phyloP scores from a whole-genome alignment of 2,888 invertebrate genomes.

The Pomacea canaliculata region DNA sequence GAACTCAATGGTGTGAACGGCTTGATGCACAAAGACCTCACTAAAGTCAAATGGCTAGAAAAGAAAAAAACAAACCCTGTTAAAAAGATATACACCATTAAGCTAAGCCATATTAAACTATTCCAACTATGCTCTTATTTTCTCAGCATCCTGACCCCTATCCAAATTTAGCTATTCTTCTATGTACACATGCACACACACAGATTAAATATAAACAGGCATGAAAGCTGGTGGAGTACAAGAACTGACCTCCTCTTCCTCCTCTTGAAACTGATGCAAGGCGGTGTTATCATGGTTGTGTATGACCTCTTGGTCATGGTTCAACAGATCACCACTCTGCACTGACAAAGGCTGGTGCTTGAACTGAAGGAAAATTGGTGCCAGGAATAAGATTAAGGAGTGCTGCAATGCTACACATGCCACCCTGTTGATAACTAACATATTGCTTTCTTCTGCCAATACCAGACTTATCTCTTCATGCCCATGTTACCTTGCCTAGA shows the following conservation, averaged over 20 bases:
- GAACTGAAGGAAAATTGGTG: constrained; percentile 36
- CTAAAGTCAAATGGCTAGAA: constrained; percentile 79
- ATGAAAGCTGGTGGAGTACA: too few species aligned
- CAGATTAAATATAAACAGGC: too few species aligned
- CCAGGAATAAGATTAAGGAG: not conserved
- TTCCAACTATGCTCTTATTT: not conserved
- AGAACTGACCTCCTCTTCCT: constrained; percentile 38
- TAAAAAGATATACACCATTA: not conserved
- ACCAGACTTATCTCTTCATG: too few species aligned
- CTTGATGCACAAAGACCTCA: constrained; percentile 92
- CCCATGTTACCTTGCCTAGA: not conserved
- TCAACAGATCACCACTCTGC: constrained; percentile 63
- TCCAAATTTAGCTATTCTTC: too few species aligned
- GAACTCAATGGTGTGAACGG: constrained; percentile 98
- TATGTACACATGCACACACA: too few species aligned
- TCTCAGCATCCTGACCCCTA: too few species aligned
- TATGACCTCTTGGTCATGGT: constrained; percentile 51
- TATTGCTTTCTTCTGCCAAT: too few species aligned
- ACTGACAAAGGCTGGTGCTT: constrained; percentile 62
- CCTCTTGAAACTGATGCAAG: constrained; percentile 38
- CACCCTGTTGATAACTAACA: too few species aligned
- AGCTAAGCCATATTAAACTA: not conserved
- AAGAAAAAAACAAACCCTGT: not conserved
- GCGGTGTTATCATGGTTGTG: constrained; percentile 39
- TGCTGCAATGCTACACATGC: not conserved